These are phyloP conservation scores for Microctonus hyperodae DNA, from an alignment of 2,888 invertebrate species.

Conservation along the genomic window DNA sequence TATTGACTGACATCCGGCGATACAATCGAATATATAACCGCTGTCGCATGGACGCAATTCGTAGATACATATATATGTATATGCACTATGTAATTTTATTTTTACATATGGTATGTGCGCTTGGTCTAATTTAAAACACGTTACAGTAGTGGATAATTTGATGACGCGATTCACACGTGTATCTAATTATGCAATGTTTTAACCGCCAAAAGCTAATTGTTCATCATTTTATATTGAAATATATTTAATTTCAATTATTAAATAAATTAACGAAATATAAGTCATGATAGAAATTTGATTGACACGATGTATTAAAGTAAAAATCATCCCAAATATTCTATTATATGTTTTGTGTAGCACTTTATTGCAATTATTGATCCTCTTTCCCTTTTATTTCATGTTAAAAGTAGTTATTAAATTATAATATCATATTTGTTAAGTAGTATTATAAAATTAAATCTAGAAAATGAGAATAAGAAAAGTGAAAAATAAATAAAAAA, in stretches of 20 bases:
- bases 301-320: no score
- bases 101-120: neutral
- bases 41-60: slow-evolving; percentile 38
- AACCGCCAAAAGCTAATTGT: neutral
- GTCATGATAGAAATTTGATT: no score
- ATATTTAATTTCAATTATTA: no score
- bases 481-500: neutral
- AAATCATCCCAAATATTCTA: no score
- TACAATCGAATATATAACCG: slow-evolving; percentile 15
- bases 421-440: no score
- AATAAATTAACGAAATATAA: no score
- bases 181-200: neutral
- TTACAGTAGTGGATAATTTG: neutral
- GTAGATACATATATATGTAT: neutral
- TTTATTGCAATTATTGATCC: no score
- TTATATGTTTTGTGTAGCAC: no score
- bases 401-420: no score
- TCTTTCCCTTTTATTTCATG: no score
- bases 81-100: neutral
- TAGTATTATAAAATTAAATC: neutral
- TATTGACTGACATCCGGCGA: slow-evolving; percentile 26
- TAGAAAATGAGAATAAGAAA: neutral
- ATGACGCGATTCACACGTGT: neutral
- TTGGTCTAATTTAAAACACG: neutral
- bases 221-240: no score